Conservation (phyloP, 1,140 invertebrate genomes). For the Solen grandis region DNA sequence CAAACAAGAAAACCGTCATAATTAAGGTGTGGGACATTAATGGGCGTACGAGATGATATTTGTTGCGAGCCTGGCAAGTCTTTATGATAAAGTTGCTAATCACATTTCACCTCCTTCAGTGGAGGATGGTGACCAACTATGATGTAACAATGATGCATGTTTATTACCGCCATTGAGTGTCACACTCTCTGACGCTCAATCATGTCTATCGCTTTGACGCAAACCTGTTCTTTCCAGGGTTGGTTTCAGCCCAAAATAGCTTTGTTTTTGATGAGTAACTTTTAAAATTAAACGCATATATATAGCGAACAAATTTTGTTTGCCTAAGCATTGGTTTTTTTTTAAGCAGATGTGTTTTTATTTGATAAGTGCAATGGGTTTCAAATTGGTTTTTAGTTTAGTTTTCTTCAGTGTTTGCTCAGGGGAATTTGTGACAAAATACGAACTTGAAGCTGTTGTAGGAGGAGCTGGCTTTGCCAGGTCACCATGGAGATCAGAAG, state of each 20-base stretch:
- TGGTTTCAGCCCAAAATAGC: neutral
- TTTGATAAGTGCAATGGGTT: neutral
- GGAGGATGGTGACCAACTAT: too few species aligned
- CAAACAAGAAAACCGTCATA: too few species aligned
- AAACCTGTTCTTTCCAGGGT: neutral
- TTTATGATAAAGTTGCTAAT: too few species aligned
- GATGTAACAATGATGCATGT: too few species aligned
- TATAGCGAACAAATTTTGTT: neutral
- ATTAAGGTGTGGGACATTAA: too few species aligned
- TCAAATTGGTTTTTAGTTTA: neutral
- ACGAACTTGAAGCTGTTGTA: conserved; percentile 33
- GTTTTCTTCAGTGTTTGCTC: neutral
- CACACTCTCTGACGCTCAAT: too few species aligned
- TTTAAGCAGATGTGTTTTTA: neutral
- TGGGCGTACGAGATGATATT: too few species aligned
- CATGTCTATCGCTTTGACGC: neutral
- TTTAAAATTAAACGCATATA: neutral
- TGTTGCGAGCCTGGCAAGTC: too few species aligned
- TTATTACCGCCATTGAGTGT: too few species aligned
- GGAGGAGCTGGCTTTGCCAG: neutral
- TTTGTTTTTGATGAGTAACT: neutral
- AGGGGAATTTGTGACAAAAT: neutral
- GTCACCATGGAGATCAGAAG: conserved; percentile 34
- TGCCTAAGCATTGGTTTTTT: neutral
- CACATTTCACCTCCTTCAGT: too few species aligned